Percentiles rank a stretch among this genome's conserved stretches.
Conservation (phyloP, 2,113 vertebrate genomes). For the Toxotes jaculatrix region DNA sequence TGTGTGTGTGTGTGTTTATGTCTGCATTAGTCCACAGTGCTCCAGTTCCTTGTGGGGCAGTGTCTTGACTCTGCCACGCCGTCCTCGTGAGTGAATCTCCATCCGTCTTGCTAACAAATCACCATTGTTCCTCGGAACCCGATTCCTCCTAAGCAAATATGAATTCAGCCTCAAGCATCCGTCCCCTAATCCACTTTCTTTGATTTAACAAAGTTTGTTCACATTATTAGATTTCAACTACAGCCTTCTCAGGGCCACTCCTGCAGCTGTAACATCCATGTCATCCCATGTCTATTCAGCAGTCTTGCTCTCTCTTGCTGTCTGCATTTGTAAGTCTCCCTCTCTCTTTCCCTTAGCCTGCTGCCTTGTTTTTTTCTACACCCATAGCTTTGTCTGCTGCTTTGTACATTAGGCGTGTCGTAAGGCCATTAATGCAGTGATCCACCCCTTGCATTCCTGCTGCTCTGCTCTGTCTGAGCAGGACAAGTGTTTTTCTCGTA, state of each 20-base stretch:
- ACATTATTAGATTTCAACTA: slow-evolving; percentile 64
- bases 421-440: slow-evolving; percentile 42
- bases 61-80: slow-evolving; percentile 7
- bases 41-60: slow-evolving; percentile 17
- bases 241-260: slow-evolving; percentile 38
- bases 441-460: slow-evolving; percentile 64
- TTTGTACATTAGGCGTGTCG: slow-evolving; percentile 66
- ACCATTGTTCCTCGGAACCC: slow-evolving; percentile 46
- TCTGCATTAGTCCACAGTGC: slow-evolving; percentile 9
- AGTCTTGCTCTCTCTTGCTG: neutral
- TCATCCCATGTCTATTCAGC: slow-evolving; percentile 51
- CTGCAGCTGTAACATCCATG: slow-evolving; percentile 52
- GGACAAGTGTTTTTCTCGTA: neutral
- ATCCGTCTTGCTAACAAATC: slow-evolving; percentile 41
- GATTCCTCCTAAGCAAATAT: slow-evolving; percentile 52
- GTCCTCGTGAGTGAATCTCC: slow-evolving; percentile 19
- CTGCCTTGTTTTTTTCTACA: slow-evolving; percentile 52
- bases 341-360: slow-evolving; percentile 5
- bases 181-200: slow-evolving; percentile 53
- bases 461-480: slow-evolving; percentile 46
- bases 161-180: slow-evolving; percentile 53
- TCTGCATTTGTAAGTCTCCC: neutral
- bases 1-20: slow-evolving; percentile 1
- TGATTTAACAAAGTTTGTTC: slow-evolving; percentile 63
- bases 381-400: slow-evolving; percentile 56